Percentiles rank a stretch among this genome's conserved stretches.
phyloP scores from a whole-genome alignment of 2,113 vertebrate species.

The Pseudopipra pipra region DNA sequence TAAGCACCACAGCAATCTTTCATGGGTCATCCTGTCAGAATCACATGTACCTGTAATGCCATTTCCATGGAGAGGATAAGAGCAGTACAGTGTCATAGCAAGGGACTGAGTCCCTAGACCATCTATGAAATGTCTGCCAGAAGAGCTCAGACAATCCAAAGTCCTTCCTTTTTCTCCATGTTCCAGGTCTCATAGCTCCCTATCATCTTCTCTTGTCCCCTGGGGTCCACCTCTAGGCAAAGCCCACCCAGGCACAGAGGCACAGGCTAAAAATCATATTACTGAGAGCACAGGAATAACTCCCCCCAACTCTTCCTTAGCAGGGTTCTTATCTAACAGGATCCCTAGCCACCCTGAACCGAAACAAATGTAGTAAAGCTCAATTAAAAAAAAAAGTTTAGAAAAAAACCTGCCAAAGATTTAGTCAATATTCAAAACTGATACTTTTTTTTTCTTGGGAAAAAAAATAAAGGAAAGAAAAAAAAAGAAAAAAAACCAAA shows the following conservation, averaged over 20 bases:
- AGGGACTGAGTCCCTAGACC: background rate
- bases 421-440: background rate
- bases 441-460: background rate
- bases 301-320: background rate
- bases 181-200: background rate
- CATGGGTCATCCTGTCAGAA: background rate
- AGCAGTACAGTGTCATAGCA: background rate
- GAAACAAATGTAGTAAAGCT: background rate
- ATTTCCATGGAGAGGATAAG: background rate
- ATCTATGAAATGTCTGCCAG: background rate
- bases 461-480: background rate
- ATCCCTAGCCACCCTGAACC: background rate
- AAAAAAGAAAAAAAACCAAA: accelerated
- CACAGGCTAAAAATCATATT: background rate
- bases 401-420: background rate
- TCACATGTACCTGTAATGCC: background rate
- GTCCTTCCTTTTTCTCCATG: background rate
- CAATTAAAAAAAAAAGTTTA: background rate
- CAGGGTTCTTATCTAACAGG: background rate
- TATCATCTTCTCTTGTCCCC: background rate
- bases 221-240: background rate
- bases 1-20: background rate
- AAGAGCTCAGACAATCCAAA: background rate
- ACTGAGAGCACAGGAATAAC: background rate
- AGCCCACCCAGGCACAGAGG: background rate